Conservation (phyloP, 2,888 invertebrate genomes). For the Rhynchonema sp. region DNA sequence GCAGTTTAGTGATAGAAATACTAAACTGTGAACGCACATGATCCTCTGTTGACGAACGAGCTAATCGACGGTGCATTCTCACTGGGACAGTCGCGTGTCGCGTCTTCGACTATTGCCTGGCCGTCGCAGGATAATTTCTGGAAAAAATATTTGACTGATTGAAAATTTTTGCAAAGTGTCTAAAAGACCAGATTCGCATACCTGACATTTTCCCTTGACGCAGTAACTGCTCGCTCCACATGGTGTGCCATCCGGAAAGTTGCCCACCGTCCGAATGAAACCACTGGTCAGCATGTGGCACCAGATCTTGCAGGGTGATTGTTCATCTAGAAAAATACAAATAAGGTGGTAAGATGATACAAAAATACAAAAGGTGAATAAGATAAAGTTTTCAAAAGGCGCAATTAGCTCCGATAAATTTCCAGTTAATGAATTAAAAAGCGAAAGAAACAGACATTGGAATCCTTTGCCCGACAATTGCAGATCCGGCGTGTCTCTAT, state of each 20-base stretch:
- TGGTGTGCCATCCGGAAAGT: slow-evolving; percentile 23
- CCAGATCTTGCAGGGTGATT: slow-evolving; percentile 7
- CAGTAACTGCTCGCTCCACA: slow-evolving; percentile 18
- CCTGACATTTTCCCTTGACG: slow-evolving; percentile 13
- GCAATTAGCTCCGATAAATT: background rate
- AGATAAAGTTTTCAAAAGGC: background rate
- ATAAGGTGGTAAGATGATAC: too few relatives aligned
- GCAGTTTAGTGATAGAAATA: too few relatives aligned
- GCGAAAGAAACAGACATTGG: background rate
- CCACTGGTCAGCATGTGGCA: slow-evolving; percentile 1
- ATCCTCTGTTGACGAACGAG: too few relatives aligned
- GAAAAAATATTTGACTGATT: too few relatives aligned
- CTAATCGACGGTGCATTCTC: too few relatives aligned
- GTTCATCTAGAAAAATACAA: slow-evolving; percentile 3
- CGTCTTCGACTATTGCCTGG: too few relatives aligned
- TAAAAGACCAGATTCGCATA: background rate
- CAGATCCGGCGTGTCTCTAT: slow-evolving; percentile 15
- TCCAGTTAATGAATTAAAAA: background rate
- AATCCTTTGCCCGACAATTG: slow-evolving; percentile 6
- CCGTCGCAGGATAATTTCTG: too few relatives aligned
- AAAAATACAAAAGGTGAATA: too few relatives aligned
- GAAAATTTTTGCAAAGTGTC: background rate
- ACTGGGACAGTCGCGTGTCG: too few relatives aligned
- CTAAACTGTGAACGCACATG: too few relatives aligned
- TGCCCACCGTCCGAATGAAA: slow-evolving; percentile 16